A percentile compares a stretch with the other conserved stretches of the same genome.
Conservation (phyloP, 2,113 vertebrate species). For the Lanius ludovicianus region DNA sequence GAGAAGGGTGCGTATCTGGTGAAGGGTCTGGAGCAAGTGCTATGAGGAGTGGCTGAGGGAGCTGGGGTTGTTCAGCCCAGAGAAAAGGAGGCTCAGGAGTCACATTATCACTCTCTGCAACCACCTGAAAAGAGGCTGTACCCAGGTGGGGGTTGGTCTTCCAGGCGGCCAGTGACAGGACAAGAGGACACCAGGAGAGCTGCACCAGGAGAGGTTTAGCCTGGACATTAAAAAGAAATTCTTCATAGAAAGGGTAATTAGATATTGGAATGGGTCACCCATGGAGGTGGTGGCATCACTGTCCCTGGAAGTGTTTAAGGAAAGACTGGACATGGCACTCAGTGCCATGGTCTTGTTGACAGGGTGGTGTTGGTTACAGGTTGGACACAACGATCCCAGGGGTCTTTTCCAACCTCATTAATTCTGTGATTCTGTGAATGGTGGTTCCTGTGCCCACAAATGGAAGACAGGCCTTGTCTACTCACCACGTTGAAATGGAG, state of each 20-base stretch:
- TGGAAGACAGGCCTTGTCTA: background rate
- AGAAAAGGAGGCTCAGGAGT: background rate
- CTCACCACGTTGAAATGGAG: background rate
- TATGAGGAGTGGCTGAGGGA: background rate
- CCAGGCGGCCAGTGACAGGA: fast-evolving
- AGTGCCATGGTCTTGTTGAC: background rate
- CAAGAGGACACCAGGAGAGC: too few species aligned
- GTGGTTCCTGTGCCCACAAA: background rate
- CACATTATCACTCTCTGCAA: background rate
- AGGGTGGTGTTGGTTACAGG: background rate
- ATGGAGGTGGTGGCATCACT: background rate
- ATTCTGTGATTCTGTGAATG: background rate
- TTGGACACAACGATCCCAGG: background rate
- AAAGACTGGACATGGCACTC: background rate
- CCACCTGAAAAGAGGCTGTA: background rate
- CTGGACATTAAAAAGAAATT: background rate
- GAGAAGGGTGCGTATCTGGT: fast-evolving
- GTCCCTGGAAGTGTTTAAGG: background rate
- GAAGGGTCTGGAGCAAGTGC: background rate
- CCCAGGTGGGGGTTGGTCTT: too few species aligned
- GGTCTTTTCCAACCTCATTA: background rate
- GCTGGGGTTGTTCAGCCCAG: background rate
- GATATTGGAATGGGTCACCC: background rate
- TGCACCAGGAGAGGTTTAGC: background rate
- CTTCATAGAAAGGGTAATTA: background rate